phyloP scores from a whole-genome alignment of 2,797 vertebrate genomes.

The Lutjanus campechanus region DNA sequence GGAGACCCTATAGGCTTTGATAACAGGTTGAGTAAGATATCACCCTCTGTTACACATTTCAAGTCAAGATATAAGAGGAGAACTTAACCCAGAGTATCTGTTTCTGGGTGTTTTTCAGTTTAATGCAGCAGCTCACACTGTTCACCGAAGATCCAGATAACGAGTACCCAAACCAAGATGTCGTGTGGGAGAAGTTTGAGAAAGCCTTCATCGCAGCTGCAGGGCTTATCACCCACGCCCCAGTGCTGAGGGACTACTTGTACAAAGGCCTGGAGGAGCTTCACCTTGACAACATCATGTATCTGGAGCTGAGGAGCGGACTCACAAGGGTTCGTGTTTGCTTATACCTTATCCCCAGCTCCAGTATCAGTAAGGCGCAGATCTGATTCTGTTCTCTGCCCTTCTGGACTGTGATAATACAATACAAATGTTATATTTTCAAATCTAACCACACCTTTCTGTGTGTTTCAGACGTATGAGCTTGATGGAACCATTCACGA shows the following conservation, averaged over 20 bases:
- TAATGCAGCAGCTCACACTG: constrained; percentile 91
- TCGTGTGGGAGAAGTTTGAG: constrained; percentile 91
- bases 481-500: constrained; percentile 89
- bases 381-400: neutral
- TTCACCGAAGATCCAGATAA: constrained; percentile 88
- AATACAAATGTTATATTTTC: neutral
- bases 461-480: constrained; percentile 88
- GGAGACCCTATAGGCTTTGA: constrained; percentile 86
- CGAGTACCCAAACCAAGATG: constrained; percentile 86
- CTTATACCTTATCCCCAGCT: neutral
- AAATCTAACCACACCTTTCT: neutral
- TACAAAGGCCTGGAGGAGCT: constrained; percentile 89
- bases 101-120: constrained; percentile 76
- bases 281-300: constrained; percentile 90
- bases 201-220: constrained; percentile 84
- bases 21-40: constrained; percentile 80
- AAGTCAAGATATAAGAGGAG: neutral
- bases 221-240: constrained; percentile 90
- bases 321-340: constrained; percentile 83
- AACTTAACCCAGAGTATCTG: neutral
- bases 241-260: constrained; percentile 91
- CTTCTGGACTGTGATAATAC: neutral
- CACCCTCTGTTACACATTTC: neutral
- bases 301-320: constrained; percentile 90
- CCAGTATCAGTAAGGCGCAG: neutral